Percentiles rank a stretch among this genome's conserved stretches.
These are phyloP conservation scores for Ligdia adustata DNA, from an alignment of 2,888 invertebrate species.

Conservation along the genomic window DNA sequence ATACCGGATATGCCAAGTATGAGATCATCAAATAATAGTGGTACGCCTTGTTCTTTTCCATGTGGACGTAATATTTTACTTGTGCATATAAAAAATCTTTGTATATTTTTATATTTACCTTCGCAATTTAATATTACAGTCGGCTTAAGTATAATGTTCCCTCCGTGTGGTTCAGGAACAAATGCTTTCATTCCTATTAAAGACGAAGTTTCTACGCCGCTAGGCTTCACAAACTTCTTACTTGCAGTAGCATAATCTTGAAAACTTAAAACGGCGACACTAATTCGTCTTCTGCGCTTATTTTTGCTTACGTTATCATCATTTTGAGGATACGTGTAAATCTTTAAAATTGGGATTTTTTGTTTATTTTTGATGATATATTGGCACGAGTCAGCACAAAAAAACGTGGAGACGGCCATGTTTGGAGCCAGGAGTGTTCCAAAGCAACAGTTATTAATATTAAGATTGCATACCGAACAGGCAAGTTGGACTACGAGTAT, in stretches of 20 bases:
- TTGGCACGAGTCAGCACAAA: slow-evolving; percentile 56
- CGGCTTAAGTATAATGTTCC: slow-evolving; percentile 36
- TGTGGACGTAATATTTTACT: slow-evolving; percentile 40
- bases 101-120: slow-evolving; percentile 5
- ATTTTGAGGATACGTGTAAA: slow-evolving; percentile 33
- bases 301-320: background rate
- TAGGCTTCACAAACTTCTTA: slow-evolving; percentile 36
- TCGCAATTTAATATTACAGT: slow-evolving; percentile 48
- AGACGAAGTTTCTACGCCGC: slow-evolving; percentile 41
- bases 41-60: slow-evolving; percentile 49
- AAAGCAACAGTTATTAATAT: slow-evolving; percentile 50
- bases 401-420: slow-evolving; percentile 52
- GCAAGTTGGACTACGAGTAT: too few species aligned
- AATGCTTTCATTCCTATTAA: slow-evolving; percentile 46
- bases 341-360: slow-evolving; percentile 29
- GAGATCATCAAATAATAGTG: slow-evolving; percentile 50
- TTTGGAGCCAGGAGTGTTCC: slow-evolving; percentile 52
- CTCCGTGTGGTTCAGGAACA: slow-evolving; percentile 41
- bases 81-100: slow-evolving; percentile 51
- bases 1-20: slow-evolving; percentile 48
- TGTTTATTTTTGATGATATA: slow-evolving; percentile 29
- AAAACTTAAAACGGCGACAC: slow-evolving; percentile 5
- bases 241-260: background rate
- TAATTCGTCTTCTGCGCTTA: background rate
- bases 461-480: too few species aligned